These are phyloP conservation scores for Bombus affinis DNA, from an alignment of 1,140 invertebrate species.

Conservation along the genomic window DNA sequence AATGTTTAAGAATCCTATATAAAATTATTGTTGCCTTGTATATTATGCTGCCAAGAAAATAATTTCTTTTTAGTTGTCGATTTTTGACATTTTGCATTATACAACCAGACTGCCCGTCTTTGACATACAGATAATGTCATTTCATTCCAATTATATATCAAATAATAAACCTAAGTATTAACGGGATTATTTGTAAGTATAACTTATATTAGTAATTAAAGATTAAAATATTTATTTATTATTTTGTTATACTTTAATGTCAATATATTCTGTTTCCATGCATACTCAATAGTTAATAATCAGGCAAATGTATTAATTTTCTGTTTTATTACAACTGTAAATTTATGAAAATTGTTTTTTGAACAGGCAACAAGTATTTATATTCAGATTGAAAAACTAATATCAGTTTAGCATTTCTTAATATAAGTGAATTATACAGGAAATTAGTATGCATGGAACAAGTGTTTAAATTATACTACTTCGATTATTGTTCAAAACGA, in stretches of 20 bases:
- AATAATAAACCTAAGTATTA: constrained; percentile 59
- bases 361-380: neutral
- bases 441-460: constrained; percentile 53
- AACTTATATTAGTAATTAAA: constrained; percentile 57
- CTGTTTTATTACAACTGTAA: neutral
- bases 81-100: constrained; percentile 55
- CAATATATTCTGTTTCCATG: constrained; percentile 47
- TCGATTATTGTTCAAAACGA: constrained; percentile 41
- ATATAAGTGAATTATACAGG: neutral
- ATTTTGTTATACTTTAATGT: constrained; percentile 61
- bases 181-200: constrained; percentile 61
- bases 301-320: constrained; percentile 17
- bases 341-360: neutral
- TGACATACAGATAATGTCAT: constrained; percentile 52
- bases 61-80: constrained; percentile 57
- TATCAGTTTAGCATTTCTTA: constrained; percentile 27
- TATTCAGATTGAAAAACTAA: neutral
- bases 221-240: constrained; percentile 55
- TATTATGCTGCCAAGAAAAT: constrained; percentile 70
- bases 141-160: constrained; percentile 66
- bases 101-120: constrained; percentile 62
- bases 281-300: constrained; percentile 43
- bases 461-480: constrained; percentile 43
- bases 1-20: constrained; percentile 64
- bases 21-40: constrained; percentile 73